A percentile compares a stretch with the other conserved stretches of the same genome.
These are phyloP conservation scores for Germaria angustata DNA, from an alignment of 2,888 invertebrate genomes.

Conservation along the genomic window DNA sequence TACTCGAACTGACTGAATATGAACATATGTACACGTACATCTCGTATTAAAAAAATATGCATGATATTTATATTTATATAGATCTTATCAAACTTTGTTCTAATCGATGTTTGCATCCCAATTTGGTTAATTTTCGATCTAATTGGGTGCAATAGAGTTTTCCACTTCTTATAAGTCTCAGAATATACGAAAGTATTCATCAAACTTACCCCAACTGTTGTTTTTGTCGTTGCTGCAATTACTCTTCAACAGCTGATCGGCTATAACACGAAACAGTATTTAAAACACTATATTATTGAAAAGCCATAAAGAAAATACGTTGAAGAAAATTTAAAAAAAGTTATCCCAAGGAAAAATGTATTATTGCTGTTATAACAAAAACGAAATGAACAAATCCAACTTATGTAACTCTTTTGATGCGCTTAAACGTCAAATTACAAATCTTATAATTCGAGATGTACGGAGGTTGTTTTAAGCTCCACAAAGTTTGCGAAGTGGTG, in stretches of 20 bases:
- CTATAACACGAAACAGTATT: not conserved
- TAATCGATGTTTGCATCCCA: too few relatives aligned
- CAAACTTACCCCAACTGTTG: conserved; percentile 32
- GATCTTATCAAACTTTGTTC: too few relatives aligned
- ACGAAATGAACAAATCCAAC: conserved; percentile 11
- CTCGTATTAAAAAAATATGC: too few relatives aligned
- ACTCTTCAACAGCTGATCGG: conserved; percentile 43
- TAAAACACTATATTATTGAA: not conserved
- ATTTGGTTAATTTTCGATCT: too few relatives aligned
- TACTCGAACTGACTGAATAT: too few relatives aligned
- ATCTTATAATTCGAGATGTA: not conserved
- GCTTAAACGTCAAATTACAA: not conserved
- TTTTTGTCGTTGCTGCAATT: not conserved
- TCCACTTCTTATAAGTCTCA: too few relatives aligned
- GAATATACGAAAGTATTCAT: too few relatives aligned
- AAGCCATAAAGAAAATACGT: not conserved
- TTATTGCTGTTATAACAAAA: not conserved
- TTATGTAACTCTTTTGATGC: conserved; percentile 20
- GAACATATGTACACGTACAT: too few relatives aligned
- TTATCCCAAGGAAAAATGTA: conserved; percentile 23
- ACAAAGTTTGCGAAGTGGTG: not conserved
- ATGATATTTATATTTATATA: too few relatives aligned
- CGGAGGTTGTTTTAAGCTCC: not conserved
- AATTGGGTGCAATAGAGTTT: too few relatives aligned
- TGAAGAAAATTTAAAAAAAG: not conserved